Conservation (phyloP, 2,888 invertebrate species). For the Macrophya alboannulata region DNA sequence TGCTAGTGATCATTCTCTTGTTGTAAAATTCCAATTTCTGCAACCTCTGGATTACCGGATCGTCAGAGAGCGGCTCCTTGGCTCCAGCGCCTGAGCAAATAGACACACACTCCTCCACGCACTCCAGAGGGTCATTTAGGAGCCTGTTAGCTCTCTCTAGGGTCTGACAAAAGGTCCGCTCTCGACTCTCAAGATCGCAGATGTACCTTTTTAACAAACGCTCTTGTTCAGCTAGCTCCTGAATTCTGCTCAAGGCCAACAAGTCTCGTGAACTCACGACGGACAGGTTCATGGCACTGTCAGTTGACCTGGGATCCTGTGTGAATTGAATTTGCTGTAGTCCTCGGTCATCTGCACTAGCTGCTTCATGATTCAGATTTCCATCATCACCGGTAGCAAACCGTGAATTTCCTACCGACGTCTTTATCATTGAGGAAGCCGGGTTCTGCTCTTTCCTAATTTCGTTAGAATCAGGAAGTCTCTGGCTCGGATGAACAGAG, state of each 20-base stretch:
- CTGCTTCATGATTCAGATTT: not conserved
- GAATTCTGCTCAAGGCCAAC: slow-evolving; percentile 18
- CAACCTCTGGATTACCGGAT: slow-evolving; percentile 48
- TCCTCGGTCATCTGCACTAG: not conserved
- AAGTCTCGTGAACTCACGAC: slow-evolving; percentile 42
- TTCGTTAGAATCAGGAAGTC: not conserved
- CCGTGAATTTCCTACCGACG: slow-evolving; percentile 3
- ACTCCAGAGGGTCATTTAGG: slow-evolving; percentile 47
- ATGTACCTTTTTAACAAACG: slow-evolving; percentile 52
- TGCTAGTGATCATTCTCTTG: slow-evolving; percentile 45
- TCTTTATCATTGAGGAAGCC: not conserved
- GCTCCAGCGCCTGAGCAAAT: slow-evolving; percentile 11
- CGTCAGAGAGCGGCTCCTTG: slow-evolving; percentile 30
- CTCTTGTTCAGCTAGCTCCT: slow-evolving; percentile 52
- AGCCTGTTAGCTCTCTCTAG: slow-evolving; percentile 50
- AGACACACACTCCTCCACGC: slow-evolving; percentile 3
- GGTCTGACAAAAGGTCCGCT: slow-evolving; percentile 51
- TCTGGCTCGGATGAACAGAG: not conserved
- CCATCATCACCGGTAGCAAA: slow-evolving; percentile 32
- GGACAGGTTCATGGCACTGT: not conserved
- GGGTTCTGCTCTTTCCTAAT: not conserved
- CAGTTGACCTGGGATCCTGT: not conserved
- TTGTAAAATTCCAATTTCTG: slow-evolving; percentile 53
- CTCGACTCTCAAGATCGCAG: slow-evolving; percentile 50
- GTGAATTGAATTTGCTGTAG: not conserved